Evolutionary conservation across 35 echinoderm and acorn worm species (phyloP).

Genomic region (Apostichopus parvimensis): DNA sequence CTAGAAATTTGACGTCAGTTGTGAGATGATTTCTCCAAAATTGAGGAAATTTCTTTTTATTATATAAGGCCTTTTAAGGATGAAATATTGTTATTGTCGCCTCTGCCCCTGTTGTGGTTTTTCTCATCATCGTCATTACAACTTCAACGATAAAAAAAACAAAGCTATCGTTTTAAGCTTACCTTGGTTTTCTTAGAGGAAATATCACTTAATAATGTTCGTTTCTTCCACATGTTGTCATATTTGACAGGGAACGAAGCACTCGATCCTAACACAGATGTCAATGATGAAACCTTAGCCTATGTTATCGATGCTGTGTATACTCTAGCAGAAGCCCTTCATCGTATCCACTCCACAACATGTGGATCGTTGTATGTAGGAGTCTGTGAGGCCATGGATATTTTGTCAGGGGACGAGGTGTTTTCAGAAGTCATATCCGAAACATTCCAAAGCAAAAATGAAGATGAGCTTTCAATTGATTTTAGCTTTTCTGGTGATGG

Average conservation of each 20-base stretch:
- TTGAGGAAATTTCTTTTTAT: no score
- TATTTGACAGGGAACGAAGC: constrained; percentile 43
- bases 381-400: constrained; percentile 67
- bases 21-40: no score
- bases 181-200: no score
- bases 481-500: constrained; percentile 72
- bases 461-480: constrained; percentile 35
- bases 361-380: constrained; percentile 26
- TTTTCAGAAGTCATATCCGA: constrained; percentile 21
- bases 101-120: no score
- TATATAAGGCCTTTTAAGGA: no score
- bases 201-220: neutral
- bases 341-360: constrained; percentile 45
- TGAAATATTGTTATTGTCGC: no score
- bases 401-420: constrained; percentile 56
- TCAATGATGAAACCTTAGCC: constrained; percentile 51
- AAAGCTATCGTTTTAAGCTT: no score
- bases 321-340: constrained; percentile 59
- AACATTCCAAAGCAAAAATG: constrained; percentile 60
- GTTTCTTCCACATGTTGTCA: neutral
- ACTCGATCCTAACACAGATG: constrained; percentile 42
- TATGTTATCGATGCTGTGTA: constrained; percentile 83
- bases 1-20: no score
- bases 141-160: no score
- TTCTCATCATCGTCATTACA: no score